These are phyloP conservation scores for Eustalomyia histrio DNA, from an alignment of 2,888 invertebrate species.

Conservation along the genomic window DNA sequence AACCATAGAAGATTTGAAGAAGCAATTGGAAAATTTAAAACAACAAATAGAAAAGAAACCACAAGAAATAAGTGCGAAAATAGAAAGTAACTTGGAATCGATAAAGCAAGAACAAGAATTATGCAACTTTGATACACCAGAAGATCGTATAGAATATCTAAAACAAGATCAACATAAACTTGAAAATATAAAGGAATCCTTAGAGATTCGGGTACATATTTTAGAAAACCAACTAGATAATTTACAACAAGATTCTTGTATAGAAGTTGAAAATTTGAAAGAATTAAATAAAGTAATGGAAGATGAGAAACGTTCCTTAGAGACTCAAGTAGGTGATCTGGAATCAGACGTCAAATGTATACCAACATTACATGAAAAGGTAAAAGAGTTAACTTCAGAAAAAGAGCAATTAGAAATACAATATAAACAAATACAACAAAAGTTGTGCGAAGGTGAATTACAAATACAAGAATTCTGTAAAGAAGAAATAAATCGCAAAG, in stretches of 20 bases:
- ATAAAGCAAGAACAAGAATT: neutral
- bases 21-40: slow-evolving; percentile 30
- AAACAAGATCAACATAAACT: slow-evolving; percentile 15
- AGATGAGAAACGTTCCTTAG: slow-evolving; percentile 27
- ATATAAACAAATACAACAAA: slow-evolving; percentile 26
- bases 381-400: slow-evolving; percentile 26
- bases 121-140: neutral
- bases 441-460: slow-evolving; percentile 48
- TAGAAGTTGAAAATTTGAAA: slow-evolving; percentile 10
- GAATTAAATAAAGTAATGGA: neutral
- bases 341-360: slow-evolving; percentile 17
- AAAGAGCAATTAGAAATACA: slow-evolving; percentile 37
- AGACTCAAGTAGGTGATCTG: slow-evolving; percentile 32
- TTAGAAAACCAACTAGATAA: neutral
- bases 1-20: slow-evolving; percentile 58
- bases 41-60: neutral
- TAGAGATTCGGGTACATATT: neutral
- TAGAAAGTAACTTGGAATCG: neutral
- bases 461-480: slow-evolving; percentile 49
- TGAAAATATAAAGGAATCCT: slow-evolving; percentile 20
- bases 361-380: slow-evolving; percentile 37
- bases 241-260: neutral
- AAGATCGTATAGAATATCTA: slow-evolving; percentile 23
- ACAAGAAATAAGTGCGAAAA: neutral
- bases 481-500: slow-evolving; percentile 39